These are phyloP conservation scores for Tetramorium simillimum DNA, from an alignment of 1,140 invertebrate genomes.

Conservation along the genomic window DNA sequence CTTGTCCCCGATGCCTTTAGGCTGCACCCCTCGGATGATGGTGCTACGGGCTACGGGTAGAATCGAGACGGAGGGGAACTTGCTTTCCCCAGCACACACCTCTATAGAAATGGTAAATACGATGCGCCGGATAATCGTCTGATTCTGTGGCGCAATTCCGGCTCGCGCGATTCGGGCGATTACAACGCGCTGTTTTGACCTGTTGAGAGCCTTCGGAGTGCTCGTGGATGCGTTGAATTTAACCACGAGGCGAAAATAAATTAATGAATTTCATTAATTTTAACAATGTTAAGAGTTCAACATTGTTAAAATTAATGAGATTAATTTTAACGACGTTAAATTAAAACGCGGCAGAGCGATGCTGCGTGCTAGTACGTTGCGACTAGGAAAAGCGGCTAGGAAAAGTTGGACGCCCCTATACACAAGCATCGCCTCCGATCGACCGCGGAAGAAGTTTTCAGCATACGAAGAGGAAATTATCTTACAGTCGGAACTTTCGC, in stretches of 20 bases:
- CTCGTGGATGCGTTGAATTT: not conserved
- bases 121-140: conserved; percentile 35
- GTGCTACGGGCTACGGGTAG: not conserved
- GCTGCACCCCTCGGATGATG: conserved; percentile 24
- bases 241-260: not conserved
- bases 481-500: conserved; percentile 27
- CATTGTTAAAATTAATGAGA: not conserved
- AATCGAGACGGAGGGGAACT: conserved; percentile 4
- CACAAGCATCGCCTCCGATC: not conserved
- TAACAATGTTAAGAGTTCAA: not conserved
- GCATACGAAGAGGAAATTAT: conserved; percentile 26
- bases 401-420: not conserved
- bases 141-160: conserved; percentile 33
- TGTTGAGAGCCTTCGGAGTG: not conserved
- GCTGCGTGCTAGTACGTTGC: not conserved
- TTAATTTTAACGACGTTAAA: not conserved
- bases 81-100: conserved; percentile 1
- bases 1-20: not conserved
- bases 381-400: not conserved
- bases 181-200: not conserved
- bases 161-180: not conserved
- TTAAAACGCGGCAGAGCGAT: not conserved
- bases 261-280: not conserved
- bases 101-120: conserved; percentile 59
- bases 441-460: conserved; percentile 16